These are phyloP conservation scores for Lonchura striata DNA, from an alignment of 2,113 vertebrate species.

Conservation along the genomic window DNA sequence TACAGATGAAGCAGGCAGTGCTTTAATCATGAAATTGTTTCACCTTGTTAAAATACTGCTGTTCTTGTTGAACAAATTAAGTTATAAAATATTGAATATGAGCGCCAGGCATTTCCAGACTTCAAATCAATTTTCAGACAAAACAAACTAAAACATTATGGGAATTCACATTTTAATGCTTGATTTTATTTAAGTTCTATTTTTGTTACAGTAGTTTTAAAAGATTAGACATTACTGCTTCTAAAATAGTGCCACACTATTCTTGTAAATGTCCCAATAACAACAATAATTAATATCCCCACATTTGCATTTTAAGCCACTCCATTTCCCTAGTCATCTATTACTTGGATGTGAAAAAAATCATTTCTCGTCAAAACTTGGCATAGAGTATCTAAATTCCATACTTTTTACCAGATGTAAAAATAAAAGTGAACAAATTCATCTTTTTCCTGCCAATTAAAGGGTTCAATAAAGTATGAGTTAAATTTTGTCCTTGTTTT, in stretches of 20 bases:
- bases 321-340: slow-evolving; percentile 50
- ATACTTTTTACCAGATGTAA: slow-evolving; percentile 62
- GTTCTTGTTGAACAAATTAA: slow-evolving; percentile 64
- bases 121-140: slow-evolving; percentile 54
- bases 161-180: slow-evolving; percentile 12
- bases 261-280: slow-evolving; percentile 35
- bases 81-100: slow-evolving; percentile 58
- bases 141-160: slow-evolving; percentile 60
- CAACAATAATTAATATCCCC: slow-evolving; percentile 51
- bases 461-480: background rate
- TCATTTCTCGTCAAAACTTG: slow-evolving; percentile 53
- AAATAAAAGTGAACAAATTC: slow-evolving; percentile 31
- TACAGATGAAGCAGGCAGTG: slow-evolving; percentile 24
- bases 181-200: slow-evolving; percentile 47
- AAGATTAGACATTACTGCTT: slow-evolving; percentile 28
- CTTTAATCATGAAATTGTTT: slow-evolving; percentile 62
- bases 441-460: slow-evolving; percentile 3
- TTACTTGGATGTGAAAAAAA: slow-evolving; percentile 26
- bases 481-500: slow-evolving; percentile 25
- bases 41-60: slow-evolving; percentile 61
- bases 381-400: slow-evolving; percentile 48
- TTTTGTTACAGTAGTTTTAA: slow-evolving; percentile 38
- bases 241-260: slow-evolving; percentile 7
- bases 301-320: slow-evolving; percentile 58
- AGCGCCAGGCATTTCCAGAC: slow-evolving; percentile 65